Conservation (phyloP, 2,888 invertebrate species). For the Acanthosepion pharaonis region DNA sequence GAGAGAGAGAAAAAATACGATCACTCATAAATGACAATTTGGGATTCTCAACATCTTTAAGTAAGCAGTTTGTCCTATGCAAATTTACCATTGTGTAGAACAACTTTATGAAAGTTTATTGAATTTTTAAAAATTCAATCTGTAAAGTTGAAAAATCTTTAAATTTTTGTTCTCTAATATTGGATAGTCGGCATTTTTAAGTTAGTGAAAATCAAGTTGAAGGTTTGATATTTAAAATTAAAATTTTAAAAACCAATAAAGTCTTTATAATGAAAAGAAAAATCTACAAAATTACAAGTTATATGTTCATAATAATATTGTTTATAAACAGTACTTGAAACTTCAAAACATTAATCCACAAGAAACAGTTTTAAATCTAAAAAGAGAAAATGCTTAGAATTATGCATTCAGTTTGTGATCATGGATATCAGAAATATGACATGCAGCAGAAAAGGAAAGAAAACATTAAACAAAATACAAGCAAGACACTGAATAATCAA, state of each 20-base stretch:
- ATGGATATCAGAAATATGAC: background rate
- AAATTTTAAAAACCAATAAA: background rate
- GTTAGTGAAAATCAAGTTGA: background rate
- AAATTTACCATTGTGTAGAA: too few species aligned
- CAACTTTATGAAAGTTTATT: too few species aligned
- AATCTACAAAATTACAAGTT: background rate
- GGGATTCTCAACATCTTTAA: too few species aligned
- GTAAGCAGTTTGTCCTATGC: too few species aligned
- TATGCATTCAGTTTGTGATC: background rate
- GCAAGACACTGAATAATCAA: constrained; percentile 40
- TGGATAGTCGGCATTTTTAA: background rate
- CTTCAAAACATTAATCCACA: background rate
- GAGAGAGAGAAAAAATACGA: too few species aligned
- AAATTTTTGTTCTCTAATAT: too few species aligned
- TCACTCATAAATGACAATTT: too few species aligned
- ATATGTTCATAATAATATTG: background rate
- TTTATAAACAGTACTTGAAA: background rate
- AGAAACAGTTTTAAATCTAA: background rate
- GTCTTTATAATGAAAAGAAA: background rate
- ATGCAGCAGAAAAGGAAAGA: background rate
- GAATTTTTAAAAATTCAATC: too few species aligned
- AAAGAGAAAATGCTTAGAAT: background rate
- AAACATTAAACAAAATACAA: constrained; percentile 46
- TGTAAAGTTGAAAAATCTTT: too few species aligned
- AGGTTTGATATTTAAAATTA: background rate